phyloP scores from a whole-genome alignment of 2,113 vertebrate genomes.

The Rattus rattus region DNA sequence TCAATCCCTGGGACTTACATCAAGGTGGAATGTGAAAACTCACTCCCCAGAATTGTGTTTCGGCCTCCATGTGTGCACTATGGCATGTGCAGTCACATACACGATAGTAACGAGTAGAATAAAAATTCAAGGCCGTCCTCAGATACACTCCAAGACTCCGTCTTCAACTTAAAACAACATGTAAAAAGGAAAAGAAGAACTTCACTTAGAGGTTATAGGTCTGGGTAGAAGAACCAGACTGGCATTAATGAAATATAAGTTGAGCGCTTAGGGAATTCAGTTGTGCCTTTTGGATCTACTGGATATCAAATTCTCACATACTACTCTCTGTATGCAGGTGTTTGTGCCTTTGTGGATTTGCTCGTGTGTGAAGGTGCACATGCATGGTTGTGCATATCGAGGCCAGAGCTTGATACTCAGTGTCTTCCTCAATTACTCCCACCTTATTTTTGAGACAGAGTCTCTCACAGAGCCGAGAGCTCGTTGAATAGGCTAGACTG shows the following conservation, averaged over 20 bases:
- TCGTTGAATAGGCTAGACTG: neutral
- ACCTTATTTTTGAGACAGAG: neutral
- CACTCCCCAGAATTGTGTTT: neutral
- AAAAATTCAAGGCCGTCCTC: neutral
- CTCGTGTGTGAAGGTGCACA: neutral
- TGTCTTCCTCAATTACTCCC: neutral
- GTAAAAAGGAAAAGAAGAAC: neutral
- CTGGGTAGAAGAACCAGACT: neutral
- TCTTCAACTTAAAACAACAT: neutral
- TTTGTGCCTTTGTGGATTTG: too few relatives aligned
- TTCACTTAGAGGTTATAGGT: neutral
- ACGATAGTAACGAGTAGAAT: neutral
- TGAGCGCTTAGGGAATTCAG: neutral
- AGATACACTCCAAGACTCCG: neutral
- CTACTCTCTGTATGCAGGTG: neutral
- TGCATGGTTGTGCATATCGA: neutral
- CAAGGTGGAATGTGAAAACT: neutral
- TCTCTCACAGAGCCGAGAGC: neutral
- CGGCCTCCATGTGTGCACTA: neutral
- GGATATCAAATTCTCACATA: neutral
- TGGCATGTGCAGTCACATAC: neutral
- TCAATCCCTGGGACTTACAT: neutral
- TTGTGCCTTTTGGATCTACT: neutral
- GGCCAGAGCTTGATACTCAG: neutral
- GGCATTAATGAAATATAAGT: neutral